Evolutionary conservation across 2,888 invertebrate species (phyloP).

Genomic region (Mongoloraphidia duomilia): DNA sequence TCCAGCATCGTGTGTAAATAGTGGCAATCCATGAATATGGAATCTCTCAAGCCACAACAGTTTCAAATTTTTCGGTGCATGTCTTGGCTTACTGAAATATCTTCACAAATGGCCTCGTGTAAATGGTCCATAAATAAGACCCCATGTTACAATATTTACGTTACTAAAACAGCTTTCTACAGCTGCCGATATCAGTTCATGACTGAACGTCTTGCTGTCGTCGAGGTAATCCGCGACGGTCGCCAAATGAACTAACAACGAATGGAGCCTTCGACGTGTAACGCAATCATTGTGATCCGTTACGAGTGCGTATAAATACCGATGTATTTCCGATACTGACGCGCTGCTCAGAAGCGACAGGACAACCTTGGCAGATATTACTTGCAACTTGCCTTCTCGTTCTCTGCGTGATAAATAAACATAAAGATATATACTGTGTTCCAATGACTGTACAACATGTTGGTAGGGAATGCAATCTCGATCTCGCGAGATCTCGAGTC

Average conservation of each 20-base stretch:
- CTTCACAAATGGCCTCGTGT: too few relatives aligned
- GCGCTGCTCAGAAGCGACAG: constrained; percentile 52
- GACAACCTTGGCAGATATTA: constrained; percentile 51
- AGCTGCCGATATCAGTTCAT: constrained; percentile 45
- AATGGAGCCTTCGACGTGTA: constrained; percentile 44
- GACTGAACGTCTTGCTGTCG: constrained; percentile 44
- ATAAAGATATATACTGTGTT: neutral
- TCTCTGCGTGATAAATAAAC: constrained; percentile 31
- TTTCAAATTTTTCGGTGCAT: too few relatives aligned
- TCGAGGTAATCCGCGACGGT: constrained; percentile 46
- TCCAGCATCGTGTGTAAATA: too few relatives aligned
- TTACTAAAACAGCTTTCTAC: constrained; percentile 60
- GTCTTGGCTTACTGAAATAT: too few relatives aligned
- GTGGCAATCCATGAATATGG: too few relatives aligned
- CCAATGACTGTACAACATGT: constrained; percentile 2
- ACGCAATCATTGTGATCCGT: constrained; percentile 65
- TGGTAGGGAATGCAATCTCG: too few relatives aligned
- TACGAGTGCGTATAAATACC: constrained; percentile 53
- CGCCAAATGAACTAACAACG: constrained; percentile 45
- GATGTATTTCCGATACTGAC: constrained; percentile 42
- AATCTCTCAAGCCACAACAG: too few relatives aligned
- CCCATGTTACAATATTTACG: constrained; percentile 28
- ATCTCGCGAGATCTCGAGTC: too few relatives aligned
- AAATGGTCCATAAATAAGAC: too few relatives aligned
- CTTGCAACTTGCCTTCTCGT: constrained; percentile 44